phyloP scores from a whole-genome alignment of 1,140 invertebrate genomes.

The Bombus consobrinus region DNA sequence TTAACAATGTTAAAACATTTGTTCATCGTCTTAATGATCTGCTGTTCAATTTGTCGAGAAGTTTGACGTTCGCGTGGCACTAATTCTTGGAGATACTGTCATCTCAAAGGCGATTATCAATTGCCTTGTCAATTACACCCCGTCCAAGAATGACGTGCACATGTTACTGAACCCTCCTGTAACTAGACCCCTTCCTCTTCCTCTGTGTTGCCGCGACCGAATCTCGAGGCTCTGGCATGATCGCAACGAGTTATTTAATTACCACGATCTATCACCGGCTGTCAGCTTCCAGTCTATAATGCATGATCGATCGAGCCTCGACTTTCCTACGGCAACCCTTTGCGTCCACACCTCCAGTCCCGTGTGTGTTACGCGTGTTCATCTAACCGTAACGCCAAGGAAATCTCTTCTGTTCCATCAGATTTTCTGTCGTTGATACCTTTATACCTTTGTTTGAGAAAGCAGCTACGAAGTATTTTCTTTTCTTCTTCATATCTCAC shows the following conservation, averaged over 20 bases:
- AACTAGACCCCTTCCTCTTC: constrained; percentile 29
- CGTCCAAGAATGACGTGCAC: constrained; percentile 71
- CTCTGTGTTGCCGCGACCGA: constrained; percentile 50
- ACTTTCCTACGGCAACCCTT: constrained; percentile 63
- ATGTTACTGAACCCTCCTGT: constrained; percentile 64
- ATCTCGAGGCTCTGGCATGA: constrained; percentile 69
- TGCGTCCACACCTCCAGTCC: constrained; percentile 30
- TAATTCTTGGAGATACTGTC: constrained; percentile 72
- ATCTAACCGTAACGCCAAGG: not conserved
- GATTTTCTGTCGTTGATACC: not conserved
- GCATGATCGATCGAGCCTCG: constrained; percentile 77
- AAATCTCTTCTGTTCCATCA: not conserved
- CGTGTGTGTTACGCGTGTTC: not conserved
- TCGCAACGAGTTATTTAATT: constrained; percentile 81
- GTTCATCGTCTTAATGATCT: constrained; percentile 48
- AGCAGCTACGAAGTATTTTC: not conserved
- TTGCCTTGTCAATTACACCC: constrained; percentile 79
- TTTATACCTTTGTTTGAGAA: not conserved
- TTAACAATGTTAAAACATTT: not conserved
- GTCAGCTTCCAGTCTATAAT: constrained; percentile 80
- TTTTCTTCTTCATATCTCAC: no score
- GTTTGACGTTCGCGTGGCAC: constrained; percentile 43
- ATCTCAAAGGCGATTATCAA: constrained; percentile 76
- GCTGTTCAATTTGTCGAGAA: constrained; percentile 42
- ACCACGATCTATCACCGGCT: constrained; percentile 79